phyloP scores from a whole-genome alignment of 1,140 invertebrate genomes.

The Drosophila nigromelanica region DNA sequence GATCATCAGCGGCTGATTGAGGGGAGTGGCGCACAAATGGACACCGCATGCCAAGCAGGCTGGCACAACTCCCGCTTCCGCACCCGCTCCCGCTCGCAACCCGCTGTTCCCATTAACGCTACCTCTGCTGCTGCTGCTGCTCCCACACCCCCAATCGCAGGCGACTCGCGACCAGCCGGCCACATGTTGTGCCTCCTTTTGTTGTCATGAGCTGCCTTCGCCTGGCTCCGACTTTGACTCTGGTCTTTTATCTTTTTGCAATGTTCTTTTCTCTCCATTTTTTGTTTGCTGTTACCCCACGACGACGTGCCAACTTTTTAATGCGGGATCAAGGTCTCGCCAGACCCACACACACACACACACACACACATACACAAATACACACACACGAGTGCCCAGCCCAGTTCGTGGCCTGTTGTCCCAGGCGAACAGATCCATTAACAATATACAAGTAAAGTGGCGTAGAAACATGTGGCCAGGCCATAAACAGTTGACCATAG shows the following conservation, averaged over 20 bases:
- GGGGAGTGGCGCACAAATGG: constrained; percentile 65
- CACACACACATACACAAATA: constrained; percentile 16
- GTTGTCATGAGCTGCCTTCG: constrained; percentile 27
- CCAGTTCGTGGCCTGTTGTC: constrained; percentile 33
- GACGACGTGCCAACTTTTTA: constrained; percentile 75
- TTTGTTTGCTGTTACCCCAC: constrained; percentile 45
- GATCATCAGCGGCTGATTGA: constrained; percentile 70
- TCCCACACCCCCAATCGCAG: constrained; percentile 23
- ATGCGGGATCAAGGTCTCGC: constrained; percentile 79
- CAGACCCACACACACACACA: constrained; percentile 29
- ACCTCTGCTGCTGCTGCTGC: constrained; percentile 14
- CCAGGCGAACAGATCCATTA: constrained; percentile 46
- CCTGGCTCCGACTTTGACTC: constrained; percentile 22
- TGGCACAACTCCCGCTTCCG: constrained; percentile 4
- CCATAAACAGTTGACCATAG: constrained; percentile 21
- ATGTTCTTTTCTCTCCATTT: constrained; percentile 37
- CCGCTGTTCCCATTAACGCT: constrained; percentile 2
- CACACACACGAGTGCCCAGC: constrained; percentile 4
- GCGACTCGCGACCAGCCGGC: constrained; percentile 22
- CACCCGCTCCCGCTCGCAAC: neutral
- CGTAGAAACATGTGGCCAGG: constrained; percentile 24
- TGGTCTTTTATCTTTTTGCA: constrained; percentile 32
- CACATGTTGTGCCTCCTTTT: constrained; percentile 65
- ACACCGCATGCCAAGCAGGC: constrained; percentile 60
- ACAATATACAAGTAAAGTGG: constrained; percentile 34